Percentiles rank a stretch among this genome's conserved stretches.
Conservation (phyloP, 1,140 invertebrate species). For the Coenobita brevimanus region DNA sequence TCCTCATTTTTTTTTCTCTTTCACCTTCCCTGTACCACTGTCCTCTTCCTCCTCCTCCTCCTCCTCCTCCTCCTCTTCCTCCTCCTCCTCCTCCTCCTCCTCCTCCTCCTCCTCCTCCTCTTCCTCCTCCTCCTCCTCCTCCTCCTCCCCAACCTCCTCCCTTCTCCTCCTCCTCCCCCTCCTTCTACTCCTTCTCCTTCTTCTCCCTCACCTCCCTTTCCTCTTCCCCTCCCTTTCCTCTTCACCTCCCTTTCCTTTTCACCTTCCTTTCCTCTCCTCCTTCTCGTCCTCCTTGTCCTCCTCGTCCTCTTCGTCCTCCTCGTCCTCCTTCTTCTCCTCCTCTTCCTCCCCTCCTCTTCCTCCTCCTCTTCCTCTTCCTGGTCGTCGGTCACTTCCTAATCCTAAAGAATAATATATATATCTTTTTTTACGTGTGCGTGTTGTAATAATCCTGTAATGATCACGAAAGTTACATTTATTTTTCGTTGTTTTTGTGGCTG, state of each 20-base stretch:
- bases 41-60: neutral
- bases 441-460: no score
- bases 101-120: neutral
- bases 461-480: no score
- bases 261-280: conserved; percentile 21
- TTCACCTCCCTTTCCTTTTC: neutral
- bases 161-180: neutral
- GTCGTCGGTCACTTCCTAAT: no score
- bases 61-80: neutral
- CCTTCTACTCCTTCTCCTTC: neutral
- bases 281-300: conserved; percentile 3
- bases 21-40: no score
- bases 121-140: neutral
- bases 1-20: no score
- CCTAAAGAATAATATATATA: no score
- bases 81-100: neutral
- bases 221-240: neutral
- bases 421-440: no score
- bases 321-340: neutral
- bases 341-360: neutral
- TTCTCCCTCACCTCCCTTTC: neutral
- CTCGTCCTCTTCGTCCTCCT: no score
- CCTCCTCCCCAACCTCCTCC: no score
- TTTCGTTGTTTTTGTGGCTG: no score
- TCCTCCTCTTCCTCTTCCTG: neutral